A percentile compares a stretch with the other conserved stretches of the same genome.
Evolutionary conservation across 2,888 invertebrate genomes (phyloP).

Genomic region (Aphidius colemani): DNA sequence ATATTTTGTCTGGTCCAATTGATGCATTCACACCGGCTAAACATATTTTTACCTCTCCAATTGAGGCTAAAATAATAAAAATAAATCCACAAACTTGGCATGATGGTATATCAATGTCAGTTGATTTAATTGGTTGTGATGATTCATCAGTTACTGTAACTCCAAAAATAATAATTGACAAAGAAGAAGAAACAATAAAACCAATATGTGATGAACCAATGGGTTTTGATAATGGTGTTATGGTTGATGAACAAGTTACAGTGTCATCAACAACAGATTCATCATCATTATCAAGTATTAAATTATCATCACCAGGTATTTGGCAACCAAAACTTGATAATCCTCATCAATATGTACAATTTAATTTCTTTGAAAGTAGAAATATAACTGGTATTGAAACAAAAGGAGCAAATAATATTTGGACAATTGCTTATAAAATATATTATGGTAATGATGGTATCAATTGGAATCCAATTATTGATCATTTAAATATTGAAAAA

Average conservation of each 20-base stretch:
- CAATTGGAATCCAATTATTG: constrained; percentile 73
- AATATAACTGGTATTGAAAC: constrained; percentile 80
- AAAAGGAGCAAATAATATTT: constrained; percentile 72
- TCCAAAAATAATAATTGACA: background rate
- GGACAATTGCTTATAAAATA: constrained; percentile 77
- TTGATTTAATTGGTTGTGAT: constrained; percentile 78
- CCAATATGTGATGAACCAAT: constrained; percentile 73
- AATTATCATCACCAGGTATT: constrained; percentile 36
- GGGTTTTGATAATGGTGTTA: constrained; percentile 69
- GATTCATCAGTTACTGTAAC: constrained; percentile 35
- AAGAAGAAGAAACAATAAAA: constrained; percentile 10
- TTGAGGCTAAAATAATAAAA: constrained; percentile 76
- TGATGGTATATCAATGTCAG: constrained; percentile 68
- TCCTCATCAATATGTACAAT: constrained; percentile 61
- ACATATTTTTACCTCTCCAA: constrained; percentile 72
- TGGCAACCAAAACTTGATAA: constrained; percentile 46
- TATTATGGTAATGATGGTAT: constrained; percentile 74
- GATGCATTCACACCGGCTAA: constrained; percentile 62
- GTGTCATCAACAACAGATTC: constrained; percentile 64
- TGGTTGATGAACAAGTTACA: constrained; percentile 70
- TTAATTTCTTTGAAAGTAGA: constrained; percentile 77
- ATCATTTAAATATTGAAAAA: constrained; percentile 63
- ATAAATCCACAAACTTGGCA: constrained; percentile 79
- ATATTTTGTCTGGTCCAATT: constrained; percentile 75
- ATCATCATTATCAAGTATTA: constrained; percentile 37